These are phyloP conservation scores for Sander vitreus DNA, from an alignment of 2,113 vertebrate genomes.

Conservation along the genomic window DNA sequence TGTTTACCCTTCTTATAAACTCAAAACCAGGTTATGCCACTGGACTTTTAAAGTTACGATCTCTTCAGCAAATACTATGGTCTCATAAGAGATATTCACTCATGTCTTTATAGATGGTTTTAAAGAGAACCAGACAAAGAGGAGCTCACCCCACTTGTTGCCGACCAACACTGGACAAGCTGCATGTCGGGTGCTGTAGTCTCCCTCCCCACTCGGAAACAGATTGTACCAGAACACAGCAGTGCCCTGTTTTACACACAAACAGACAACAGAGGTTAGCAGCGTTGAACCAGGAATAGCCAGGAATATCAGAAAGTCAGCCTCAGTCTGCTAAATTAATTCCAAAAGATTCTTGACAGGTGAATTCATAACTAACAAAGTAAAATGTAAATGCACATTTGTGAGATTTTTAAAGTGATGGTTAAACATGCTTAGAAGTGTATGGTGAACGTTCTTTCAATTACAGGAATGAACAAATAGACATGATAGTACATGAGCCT, in stretches of 20 bases:
- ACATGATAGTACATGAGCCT: background rate
- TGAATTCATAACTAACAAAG: background rate
- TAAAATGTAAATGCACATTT: background rate
- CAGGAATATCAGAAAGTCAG: background rate
- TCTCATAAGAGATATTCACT: background rate
- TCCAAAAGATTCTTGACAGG: background rate
- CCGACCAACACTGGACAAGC: slow-evolving; percentile 79
- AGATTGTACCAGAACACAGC: slow-evolving; percentile 82
- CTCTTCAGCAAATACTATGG: background rate
- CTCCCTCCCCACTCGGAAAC: slow-evolving; percentile 77
- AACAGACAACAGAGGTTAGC: background rate
- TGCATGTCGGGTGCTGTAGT: slow-evolving; percentile 79
- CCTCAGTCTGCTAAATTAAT: background rate
- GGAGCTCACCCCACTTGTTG: slow-evolving; percentile 79
- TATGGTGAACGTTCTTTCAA: too few relatives aligned
- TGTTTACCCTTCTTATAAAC: background rate
- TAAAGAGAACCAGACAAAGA: background rate
- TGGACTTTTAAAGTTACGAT: background rate
- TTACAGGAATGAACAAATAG: background rate
- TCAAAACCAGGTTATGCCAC: background rate
- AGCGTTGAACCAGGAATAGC: background rate
- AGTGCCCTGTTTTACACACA: slow-evolving; percentile 53
- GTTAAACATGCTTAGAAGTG: background rate
- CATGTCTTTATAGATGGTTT: background rate
- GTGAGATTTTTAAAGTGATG: background rate